Evolutionary conservation across 2,888 invertebrate species (phyloP).

Genomic region (Brachynemurus nebulosus): DNA sequence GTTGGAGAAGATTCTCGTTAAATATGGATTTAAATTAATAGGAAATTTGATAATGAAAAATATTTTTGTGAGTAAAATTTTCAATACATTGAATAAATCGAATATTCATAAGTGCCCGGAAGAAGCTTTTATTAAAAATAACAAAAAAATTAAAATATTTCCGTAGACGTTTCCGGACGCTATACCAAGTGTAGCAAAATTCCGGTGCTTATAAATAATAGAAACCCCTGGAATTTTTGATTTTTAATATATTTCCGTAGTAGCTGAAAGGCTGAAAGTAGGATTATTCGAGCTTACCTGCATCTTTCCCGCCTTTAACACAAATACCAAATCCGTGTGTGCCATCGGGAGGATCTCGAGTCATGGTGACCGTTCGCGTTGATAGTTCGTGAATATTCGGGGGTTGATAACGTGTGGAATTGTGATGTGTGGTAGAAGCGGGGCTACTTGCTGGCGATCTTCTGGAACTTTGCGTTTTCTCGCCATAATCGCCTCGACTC

Average conservation of each 20-base stretch:
- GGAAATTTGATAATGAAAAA: too few relatives aligned
- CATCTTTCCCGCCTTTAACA: slow-evolving; percentile 82
- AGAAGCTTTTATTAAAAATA: too few relatives aligned
- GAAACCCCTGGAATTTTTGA: background rate
- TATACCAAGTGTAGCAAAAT: too few relatives aligned
- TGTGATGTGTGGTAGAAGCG: slow-evolving; percentile 63
- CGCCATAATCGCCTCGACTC: slow-evolving; percentile 7
- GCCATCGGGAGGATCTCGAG: slow-evolving; percentile 63
- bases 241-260: too few relatives aligned
- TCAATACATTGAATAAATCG: too few relatives aligned
- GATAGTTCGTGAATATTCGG: slow-evolving; percentile 55
- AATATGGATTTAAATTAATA: too few relatives aligned
- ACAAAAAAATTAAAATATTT: too few relatives aligned
- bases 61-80: too few relatives aligned
- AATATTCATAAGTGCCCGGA: too few relatives aligned
- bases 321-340: slow-evolving; percentile 81
- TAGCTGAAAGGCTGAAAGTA: too few relatives aligned
- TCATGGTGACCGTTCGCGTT: slow-evolving; percentile 76
- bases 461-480: slow-evolving; percentile 21
- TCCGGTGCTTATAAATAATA: background rate
- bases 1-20: too few relatives aligned
- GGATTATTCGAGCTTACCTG: slow-evolving; percentile 40
- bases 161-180: too few relatives aligned
- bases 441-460: slow-evolving; percentile 63
- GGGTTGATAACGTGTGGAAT: background rate